Evolutionary conservation across 2,797 vertebrate species (phyloP).

Genomic region (Cuculus canorus): DNA sequence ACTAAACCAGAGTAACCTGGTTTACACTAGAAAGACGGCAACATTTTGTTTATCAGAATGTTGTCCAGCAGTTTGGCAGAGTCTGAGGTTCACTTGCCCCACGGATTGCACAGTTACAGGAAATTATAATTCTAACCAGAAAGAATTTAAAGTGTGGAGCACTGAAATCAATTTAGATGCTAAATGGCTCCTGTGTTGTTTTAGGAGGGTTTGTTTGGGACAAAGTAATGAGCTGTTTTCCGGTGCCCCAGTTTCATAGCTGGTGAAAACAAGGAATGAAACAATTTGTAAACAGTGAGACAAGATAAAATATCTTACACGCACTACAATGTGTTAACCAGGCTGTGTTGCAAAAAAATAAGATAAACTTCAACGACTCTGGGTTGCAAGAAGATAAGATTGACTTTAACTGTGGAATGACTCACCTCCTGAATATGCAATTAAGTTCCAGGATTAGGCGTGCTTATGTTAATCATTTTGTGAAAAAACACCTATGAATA

Average conservation of each 20-base stretch:
- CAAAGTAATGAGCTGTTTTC: background rate
- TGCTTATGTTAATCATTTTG: no score
- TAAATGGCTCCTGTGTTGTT: background rate
- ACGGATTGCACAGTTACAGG: background rate
- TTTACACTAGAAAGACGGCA: background rate
- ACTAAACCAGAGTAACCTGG: background rate
- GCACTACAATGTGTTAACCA: no score
- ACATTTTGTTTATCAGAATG: background rate
- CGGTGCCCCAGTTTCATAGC: accelerated
- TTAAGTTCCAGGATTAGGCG: no score
- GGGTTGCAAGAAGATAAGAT: no score
- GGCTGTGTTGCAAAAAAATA: no score
- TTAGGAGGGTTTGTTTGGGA: accelerated
- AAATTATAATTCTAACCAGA: background rate
- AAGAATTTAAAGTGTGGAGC: background rate
- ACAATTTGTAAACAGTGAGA: no score
- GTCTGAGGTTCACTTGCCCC: background rate
- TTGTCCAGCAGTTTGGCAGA: background rate
- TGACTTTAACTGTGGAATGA: no score
- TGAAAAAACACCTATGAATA: no score
- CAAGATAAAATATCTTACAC: no score
- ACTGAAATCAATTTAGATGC: background rate
- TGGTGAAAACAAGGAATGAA: no score
- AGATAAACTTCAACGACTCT: no score
- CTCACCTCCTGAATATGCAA: no score